Base-by-base conservation (phyloP, 2,888 invertebrate genomes). In the Calephelis perditalis region DNA sequence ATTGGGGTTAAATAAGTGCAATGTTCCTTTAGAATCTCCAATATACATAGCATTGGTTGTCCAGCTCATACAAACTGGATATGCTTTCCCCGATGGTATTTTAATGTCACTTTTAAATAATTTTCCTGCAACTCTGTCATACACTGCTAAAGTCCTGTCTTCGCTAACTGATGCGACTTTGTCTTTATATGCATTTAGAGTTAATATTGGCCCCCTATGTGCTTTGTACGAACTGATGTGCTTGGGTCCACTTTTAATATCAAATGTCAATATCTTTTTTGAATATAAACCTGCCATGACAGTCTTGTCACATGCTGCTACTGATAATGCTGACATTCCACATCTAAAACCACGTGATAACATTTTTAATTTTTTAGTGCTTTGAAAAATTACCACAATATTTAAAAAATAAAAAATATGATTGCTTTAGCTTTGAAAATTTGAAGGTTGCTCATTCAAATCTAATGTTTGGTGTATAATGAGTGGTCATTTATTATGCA, bases 151-250 rank as follows among this genome's bases (percentile, higher is more conserved):
- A 5, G 92, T 91, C 74, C 83, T 91, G 66, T 93, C 93, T 69
- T 93, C 92, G 67, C 93, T 92, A 2, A 92, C 84, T 26, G 93
- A 92, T 46, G 92, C 86, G 63, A 93, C 78, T 72, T 90, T 85
- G 65, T 91, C 80, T n/a, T 82, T 78, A 64, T 73, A 75, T 62
- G 78, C 72, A 58, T 80, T 76, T 11, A 87, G 73, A 54, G 79
- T 84, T 65, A 93, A 76, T 2, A 93, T 90, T 26, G 93, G 90
- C 6, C 91, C 87, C 68, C 77, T 85, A 70, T 93, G 93, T 5
- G 91, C 79, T 68, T 85, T 84, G 70, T 92, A 92, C 3, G 73
- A 74, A 45, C 73, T 76, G 12, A 91, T 79, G 1, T 87, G 82
- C n/a, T 65, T 71, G 0, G 79, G 60, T 44, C 90, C 90, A 43